A percentile compares a stretch with the other conserved stretches of the same genome.
These are phyloP conservation scores for Cephus spinipes DNA, from an alignment of 2,888 invertebrate species.

Conservation along the genomic window DNA sequence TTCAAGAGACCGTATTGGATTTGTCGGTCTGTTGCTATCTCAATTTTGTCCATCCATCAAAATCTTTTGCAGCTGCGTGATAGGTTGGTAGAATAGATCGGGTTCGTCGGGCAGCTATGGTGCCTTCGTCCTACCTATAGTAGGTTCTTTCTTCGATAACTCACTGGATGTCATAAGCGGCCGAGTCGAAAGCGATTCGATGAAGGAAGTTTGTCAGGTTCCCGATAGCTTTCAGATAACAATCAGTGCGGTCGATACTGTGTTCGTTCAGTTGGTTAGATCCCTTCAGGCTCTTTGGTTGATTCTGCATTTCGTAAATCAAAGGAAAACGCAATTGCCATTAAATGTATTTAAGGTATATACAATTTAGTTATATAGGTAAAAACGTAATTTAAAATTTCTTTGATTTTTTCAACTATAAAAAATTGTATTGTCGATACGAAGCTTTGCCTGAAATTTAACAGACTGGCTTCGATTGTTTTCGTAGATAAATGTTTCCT, in stretches of 20 bases:
- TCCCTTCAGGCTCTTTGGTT: neutral
- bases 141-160: constrained; percentile 11
- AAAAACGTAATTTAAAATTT: neutral
- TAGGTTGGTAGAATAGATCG: neutral
- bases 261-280: neutral
- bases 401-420: neutral
- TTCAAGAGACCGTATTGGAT: neutral
- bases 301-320: neutral
- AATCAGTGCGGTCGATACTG: neutral
- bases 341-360: neutral
- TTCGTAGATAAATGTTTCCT: neutral
- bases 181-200: constrained; percentile 5
- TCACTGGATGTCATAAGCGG: neutral
- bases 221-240: neutral
- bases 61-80: neutral
- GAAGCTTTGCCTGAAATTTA: neutral
- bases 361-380: neutral
- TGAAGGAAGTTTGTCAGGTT: constrained; percentile 5
- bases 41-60: neutral
- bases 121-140: neutral
- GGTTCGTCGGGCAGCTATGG: neutral
- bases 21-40: neutral
- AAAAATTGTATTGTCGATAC: neutral
- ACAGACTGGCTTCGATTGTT: neutral
- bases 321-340: neutral